These are phyloP conservation scores for Cylas formicarius DNA, from an alignment of 1,140 invertebrate species.

Conservation along the genomic window DNA sequence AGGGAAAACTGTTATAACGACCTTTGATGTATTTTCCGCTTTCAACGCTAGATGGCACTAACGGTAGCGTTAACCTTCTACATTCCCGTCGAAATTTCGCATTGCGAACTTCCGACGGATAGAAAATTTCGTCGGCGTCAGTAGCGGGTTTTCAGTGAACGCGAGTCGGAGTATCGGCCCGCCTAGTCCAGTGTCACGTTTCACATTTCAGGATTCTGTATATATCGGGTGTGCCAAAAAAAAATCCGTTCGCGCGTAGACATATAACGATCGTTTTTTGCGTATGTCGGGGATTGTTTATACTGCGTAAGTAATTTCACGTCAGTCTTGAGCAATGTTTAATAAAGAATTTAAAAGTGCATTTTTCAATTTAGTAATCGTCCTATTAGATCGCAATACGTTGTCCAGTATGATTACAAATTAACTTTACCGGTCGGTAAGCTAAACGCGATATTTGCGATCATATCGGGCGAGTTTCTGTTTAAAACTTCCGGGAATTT, in stretches of 20 bases:
- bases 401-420: no score
- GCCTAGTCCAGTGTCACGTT: constrained; percentile 9
- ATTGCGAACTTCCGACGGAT: constrained; percentile 18
- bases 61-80: no score
- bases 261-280: constrained; percentile 1
- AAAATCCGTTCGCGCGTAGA: constrained; percentile 2
- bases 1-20: no score
- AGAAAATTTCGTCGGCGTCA: constrained; percentile 18
- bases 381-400: not conserved
- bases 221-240: constrained; percentile 22
- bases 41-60: no score
- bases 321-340: not conserved
- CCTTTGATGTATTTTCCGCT: no score
- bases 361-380: constrained; percentile 1
- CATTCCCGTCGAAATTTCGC: no score
- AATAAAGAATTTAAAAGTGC: not conserved
- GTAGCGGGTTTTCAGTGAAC: constrained; percentile 20
- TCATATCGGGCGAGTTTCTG: no score
- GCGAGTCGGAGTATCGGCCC: constrained; percentile 16
- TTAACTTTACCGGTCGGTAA: no score
- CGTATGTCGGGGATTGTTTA: not conserved
- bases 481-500: no score
- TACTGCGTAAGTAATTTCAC: not conserved
- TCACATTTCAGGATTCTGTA: constrained; percentile 6
- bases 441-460: no score